These are phyloP conservation scores for Cladorhizidae sp. DNA, from an alignment of 37 sponge, comb jelly and placozoan genomes.

Conservation along the genomic window DNA sequence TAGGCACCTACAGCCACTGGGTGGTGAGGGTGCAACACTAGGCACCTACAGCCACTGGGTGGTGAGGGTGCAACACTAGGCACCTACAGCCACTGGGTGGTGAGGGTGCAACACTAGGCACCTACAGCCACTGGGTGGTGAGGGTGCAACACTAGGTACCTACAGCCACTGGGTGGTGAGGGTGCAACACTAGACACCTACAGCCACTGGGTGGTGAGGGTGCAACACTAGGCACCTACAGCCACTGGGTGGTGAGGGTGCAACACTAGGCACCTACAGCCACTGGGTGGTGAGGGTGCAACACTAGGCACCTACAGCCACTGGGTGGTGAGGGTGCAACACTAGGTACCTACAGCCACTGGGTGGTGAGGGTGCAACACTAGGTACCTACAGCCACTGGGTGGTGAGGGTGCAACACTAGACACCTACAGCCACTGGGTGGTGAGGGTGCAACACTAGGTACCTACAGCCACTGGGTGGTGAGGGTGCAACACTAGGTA, in stretches of 20 bases:
- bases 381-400: slow-evolving; percentile 7
- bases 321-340: neutral
- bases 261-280: neutral
- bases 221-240: neutral
- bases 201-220: too few species aligned
- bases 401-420: slow-evolving; percentile 4
- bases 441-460: neutral
- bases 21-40: slow-evolving; percentile 4
- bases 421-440: too few species aligned
- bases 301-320: slow-evolving; percentile 5
- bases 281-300: too few species aligned
- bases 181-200: slow-evolving; percentile 12
- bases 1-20: slow-evolving; percentile 6
- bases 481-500: slow-evolving; percentile 8
- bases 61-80: neutral
- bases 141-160: neutral
- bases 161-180: slow-evolving; percentile 1
- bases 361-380: too few species aligned
- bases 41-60: too few species aligned
- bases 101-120: slow-evolving; percentile 9
- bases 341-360: too few species aligned
- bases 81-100: slow-evolving; percentile 1
- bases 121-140: too few species aligned
- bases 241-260: slow-evolving; percentile 10
- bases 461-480: slow-evolving; percentile 2